Evolutionary conservation across 2,888 invertebrate species (phyloP), one percentile per base, ranked within the genome.

Genomic region (Thymelicus lineola): DNA sequence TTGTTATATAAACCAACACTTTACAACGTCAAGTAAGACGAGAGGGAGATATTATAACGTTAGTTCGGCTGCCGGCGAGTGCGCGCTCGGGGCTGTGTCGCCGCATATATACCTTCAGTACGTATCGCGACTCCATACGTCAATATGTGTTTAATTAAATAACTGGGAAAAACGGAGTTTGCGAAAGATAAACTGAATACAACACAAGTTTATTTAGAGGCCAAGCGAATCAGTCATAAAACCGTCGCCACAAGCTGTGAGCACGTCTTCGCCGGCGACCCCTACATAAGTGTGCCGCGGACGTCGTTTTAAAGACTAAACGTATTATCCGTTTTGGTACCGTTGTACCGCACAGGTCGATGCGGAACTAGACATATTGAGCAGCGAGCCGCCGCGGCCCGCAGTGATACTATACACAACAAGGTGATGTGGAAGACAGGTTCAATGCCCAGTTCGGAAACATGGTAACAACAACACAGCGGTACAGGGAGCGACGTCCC

Each of bases 1-100:
- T 93, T 93, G 92, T 92, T 93, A 90, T 89, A 91, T 89, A 92
- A 92, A 91, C 89, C 88, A 91, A 90, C 90, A 89, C 89, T 88
- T 86, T 86, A 91, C 91, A 93, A 88, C 82, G 86, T 88, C 86
- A 87, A 88, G 86, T 88, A 83, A 85, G 82, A 83, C 83, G 85
- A 74, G 79, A 85, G 79, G 76, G 77, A 76, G 76, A 81, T 75
- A 78, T 79, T 80, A 79, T 77, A 76, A 77, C 64, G 66, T 61
- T 55, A 67, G 45, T 66, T 15, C 15, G 60, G 61, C 28, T 17
- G 15, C 15, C 60, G 53, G 61, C 67, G 42, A 62, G 20, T 12
- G 38, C 61, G 42, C 57, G 3, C 48, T 7, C 55, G 12, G 12
- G 5, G 55, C 12, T 14, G 7, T 1, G 10, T 2, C 10, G 6